A percentile compares a stretch with the other conserved stretches of the same genome.
These are phyloP conservation scores for Himantopus leucocephalus DNA, from an alignment of 2,113 vertebrate genomes.

Conservation along the genomic window DNA sequence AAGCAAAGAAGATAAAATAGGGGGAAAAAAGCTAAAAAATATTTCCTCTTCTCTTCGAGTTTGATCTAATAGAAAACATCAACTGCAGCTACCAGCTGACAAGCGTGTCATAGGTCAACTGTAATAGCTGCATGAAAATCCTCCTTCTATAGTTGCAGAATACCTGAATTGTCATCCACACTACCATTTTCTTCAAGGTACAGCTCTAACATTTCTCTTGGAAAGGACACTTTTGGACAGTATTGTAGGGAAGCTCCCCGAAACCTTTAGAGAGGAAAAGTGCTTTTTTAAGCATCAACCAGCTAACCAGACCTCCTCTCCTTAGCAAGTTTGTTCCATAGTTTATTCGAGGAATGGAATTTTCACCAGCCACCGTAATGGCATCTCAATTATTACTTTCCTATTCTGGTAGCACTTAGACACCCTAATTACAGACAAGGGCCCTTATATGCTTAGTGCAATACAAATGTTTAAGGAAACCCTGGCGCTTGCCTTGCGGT, in stretches of 20 bases:
- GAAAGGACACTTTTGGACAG: background rate
- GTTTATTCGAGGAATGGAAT: constrained; percentile 16
- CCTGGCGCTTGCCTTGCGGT: background rate
- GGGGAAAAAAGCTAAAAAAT: accelerated
- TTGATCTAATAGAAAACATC: background rate
- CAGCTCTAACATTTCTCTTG: background rate
- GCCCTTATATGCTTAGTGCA: background rate
- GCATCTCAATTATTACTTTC: background rate
- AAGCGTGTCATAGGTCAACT: background rate
- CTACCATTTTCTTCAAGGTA: background rate
- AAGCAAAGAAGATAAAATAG: background rate
- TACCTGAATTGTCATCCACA: background rate
- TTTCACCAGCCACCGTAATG: background rate
- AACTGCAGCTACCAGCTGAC: background rate
- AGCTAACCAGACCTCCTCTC: background rate
- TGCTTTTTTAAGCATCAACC: background rate
- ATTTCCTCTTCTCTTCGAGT: background rate
- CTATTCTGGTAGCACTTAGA: background rate
- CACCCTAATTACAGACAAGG: constrained; percentile 5
- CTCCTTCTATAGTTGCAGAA: background rate
- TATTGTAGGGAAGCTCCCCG: background rate
- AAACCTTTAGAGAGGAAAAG: background rate
- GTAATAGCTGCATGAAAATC: background rate
- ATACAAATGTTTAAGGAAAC: constrained; percentile 8
- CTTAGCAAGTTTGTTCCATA: background rate